Conservation (phyloP, 2,113 vertebrate genomes). For the Riparia riparia region DNA sequence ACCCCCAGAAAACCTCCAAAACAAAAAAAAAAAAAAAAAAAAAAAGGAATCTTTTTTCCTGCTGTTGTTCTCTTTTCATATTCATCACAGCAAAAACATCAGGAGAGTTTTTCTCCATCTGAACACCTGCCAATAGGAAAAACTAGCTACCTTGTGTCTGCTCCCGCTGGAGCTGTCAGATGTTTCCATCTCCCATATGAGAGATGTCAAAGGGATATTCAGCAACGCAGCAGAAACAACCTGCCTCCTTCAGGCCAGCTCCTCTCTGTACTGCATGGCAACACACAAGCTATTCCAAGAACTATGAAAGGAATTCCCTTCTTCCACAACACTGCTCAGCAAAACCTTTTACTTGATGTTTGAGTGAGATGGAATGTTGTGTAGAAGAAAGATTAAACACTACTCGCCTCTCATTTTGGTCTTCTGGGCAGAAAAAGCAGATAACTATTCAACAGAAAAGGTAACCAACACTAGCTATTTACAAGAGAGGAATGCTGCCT, state of each 20-base stretch:
- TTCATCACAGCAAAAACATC: not conserved
- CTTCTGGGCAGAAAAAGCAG: not conserved
- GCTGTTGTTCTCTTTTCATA: not conserved
- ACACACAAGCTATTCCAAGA: not conserved
- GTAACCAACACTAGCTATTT: not conserved
- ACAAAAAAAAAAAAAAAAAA: not conserved
- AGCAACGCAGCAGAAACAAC: not conserved
- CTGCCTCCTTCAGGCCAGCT: not conserved
- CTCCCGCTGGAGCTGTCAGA: not conserved
- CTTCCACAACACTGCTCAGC: not conserved
- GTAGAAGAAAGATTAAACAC: not conserved
- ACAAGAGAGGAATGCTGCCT: not conserved
- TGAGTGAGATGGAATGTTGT: not conserved
- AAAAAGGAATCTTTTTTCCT: not conserved
- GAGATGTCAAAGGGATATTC: not conserved
- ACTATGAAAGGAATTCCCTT: not conserved
- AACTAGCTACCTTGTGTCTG: not conserved
- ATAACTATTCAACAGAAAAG: not conserved
- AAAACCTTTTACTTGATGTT: not conserved
- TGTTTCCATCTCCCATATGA: not conserved
- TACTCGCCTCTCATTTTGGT: rapidly evolving
- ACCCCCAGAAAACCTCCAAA: rapidly evolving
- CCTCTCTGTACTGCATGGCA: rapidly evolving
- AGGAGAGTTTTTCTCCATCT: not conserved
- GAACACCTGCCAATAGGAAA: not conserved